Base-by-base conservation (phyloP, 35 echinoderm and acorn worm species). In the Lytechinus variegatus region DNA sequence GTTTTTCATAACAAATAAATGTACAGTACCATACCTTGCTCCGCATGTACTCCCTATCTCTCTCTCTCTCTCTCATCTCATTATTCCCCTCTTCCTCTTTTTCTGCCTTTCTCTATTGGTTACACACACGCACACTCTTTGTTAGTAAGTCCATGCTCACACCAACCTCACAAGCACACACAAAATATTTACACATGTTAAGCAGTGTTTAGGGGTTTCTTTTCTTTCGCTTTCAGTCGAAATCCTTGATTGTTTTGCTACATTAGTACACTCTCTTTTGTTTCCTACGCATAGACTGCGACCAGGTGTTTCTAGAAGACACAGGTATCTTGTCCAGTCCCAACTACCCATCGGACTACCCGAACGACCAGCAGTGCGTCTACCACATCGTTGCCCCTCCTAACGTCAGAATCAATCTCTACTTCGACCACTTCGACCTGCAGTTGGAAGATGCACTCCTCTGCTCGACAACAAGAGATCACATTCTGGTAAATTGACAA, bases 321-420 rank as follows among this genome's bases (percentile, higher is more conserved):
- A 27, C 54, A 13, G 92, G 92, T 13, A 54, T 9, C 28, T 54
- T 93, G 55, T 56, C 53, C n/a, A 93, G 92, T 24, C 92, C 92
- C 13, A 93, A 57, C 54, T 93, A 93, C 27, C 92, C 92, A 10
- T 54, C 54, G 9, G 9, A 5, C 0, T 93, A 93, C n/a, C 92
- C 92, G 53, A 19, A 12, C 53, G 53, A 93, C 54, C 53, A 55
- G 27, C n/a, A 24, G 54, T 93, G 92, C 55, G 54, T 57, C 9
- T 93, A 27, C 4, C 53, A 93, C 54, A 93, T 93, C 54, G 55
- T 93, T 4, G 92, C 92, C 52, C 92, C 92, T 27, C 92, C 92
- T 13, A 27, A 28, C 52, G 28, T 53, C 54, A 9, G 54, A 28
- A 93, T 93, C 52, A 57, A 93, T 54, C 54, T 93, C 13, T 54